These are phyloP conservation scores for Notothenia rossii DNA, from an alignment of 2,113 vertebrate species.

Conservation along the genomic window DNA sequence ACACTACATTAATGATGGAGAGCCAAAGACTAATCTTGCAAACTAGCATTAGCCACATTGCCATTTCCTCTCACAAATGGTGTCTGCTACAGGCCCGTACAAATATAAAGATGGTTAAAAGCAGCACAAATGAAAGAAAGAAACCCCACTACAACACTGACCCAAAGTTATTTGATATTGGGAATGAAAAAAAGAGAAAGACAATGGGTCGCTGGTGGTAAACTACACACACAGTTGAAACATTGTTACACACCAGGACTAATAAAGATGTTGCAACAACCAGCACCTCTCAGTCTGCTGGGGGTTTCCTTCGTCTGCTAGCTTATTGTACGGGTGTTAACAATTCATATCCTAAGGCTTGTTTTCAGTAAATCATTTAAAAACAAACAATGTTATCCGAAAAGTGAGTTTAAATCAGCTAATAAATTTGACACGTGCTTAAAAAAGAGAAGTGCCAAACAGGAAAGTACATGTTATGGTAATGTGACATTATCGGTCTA, in stretches of 20 bases:
- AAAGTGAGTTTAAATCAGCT: neutral
- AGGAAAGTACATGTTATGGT: neutral
- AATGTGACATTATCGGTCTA: neutral
- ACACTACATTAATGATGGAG: slow-evolving; percentile 5
- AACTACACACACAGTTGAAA: slow-evolving; percentile 10
- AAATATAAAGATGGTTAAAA: neutral
- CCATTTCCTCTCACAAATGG: slow-evolving; percentile 9
- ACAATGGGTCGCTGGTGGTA: neutral
- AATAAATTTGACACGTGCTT: neutral
- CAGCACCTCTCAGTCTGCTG: neutral
- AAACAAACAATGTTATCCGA: neutral
- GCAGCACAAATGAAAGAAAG: neutral
- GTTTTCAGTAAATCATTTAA: neutral
- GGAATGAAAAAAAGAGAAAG: neutral
- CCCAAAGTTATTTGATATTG: neutral
- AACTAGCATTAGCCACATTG: neutral
- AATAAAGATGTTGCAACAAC: slow-evolving; percentile 9
- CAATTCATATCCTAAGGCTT: neutral
- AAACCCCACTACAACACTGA: neutral
- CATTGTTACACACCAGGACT: neutral
- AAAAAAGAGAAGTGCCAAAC: neutral
- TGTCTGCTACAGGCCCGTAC: neutral
- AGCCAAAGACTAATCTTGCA: neutral
- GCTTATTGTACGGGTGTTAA: neutral
- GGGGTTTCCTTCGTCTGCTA: neutral